Evolutionary conservation across 2,797 vertebrate species (phyloP), one percentile per base, ranked within the genome.

Genomic region (Alfaro cultratus): DNA sequence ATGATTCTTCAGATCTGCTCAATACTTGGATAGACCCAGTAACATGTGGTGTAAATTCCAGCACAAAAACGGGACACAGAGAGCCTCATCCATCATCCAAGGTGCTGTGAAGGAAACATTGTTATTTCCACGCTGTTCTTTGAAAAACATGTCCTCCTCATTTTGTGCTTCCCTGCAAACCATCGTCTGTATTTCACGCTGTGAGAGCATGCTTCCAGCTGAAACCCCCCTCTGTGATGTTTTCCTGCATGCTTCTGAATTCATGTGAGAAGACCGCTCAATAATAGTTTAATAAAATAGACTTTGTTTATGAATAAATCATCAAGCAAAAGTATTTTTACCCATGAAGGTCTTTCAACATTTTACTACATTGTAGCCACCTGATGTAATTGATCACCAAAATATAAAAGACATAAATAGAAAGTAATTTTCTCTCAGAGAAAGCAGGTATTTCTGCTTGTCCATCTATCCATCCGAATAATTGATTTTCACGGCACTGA

Each of bases 41-140:
- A 45, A 47, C 74, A 76, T 16, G 5, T 34, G 74, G 74, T 26
- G 34, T 64, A 64, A 60, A 76, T 64, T 64, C 41, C 29, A 64
- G 57, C 55, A 45, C 51, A 41, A 29, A 74, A n/a, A 31, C 73
- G 15, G 49, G 2, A n/a, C 46, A 39, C 18, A 13, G 73, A n/a
- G 26, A 60, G 53, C 15, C 41, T 45, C 53, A 62, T 75, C 39
- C 26, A 75, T 75, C 74, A 75, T 43, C n/a, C 8, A 15, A 5
- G 74, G 74, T 26, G 46, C 31, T 39, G 11, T 51, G 47, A 53
- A 57, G 53, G 31, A 75, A 57, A 29, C 26, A n/a, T 12, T 5
- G 71, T 9, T 31, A 34, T 62, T 75, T 62, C 16, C 34, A n/a
- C 21, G 26, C 9, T 39, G 26, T 43, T 29, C 41, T 71, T 45